A percentile compares a stretch with the other conserved stretches of the same genome.
Conservation (phyloP, 2,888 invertebrate genomes). For the Cyclophora punctaria region DNA sequence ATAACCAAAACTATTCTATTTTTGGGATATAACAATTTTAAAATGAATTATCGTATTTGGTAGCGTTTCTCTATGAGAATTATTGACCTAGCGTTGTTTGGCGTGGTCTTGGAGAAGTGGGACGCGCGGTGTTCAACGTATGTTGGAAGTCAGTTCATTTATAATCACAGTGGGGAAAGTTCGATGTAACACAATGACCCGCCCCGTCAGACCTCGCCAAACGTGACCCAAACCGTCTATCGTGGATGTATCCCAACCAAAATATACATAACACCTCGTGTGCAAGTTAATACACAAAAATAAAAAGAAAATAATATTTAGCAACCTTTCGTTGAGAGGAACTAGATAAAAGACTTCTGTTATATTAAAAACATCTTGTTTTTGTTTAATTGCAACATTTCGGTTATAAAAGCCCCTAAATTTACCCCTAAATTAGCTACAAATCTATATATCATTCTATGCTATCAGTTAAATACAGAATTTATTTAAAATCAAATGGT, state of each 20-base stretch:
- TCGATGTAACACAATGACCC: no score
- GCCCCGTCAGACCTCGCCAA: conserved; percentile 11
- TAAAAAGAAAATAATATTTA: conserved; percentile 28
- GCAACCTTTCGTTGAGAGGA: conserved; percentile 35
- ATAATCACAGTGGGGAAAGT: no score
- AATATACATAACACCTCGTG: conserved; percentile 47
- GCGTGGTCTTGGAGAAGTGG: conserved; percentile 12
- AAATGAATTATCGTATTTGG: conserved; percentile 39
- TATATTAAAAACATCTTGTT: conserved; percentile 11
- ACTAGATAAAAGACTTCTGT: conserved; percentile 25
- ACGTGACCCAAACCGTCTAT: conserved; percentile 20
- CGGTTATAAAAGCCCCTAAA: conserved; percentile 50
- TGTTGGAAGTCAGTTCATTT: no score
- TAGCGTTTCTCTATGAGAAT: conserved; percentile 21
- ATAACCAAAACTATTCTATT: conserved; percentile 38
- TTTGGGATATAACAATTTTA: conserved; percentile 30
- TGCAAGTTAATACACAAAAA: conserved; percentile 25
- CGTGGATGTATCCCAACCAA: conserved; percentile 36
- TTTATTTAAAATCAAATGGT: conserved; percentile 22
- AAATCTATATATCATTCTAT: conserved; percentile 58
- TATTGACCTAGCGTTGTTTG: conserved; percentile 34
- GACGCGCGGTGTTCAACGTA: no score
- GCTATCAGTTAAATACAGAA: conserved; percentile 55
- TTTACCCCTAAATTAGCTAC: conserved; percentile 65
- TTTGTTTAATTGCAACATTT: conserved; percentile 10